Percentiles rank a stretch among this genome's conserved stretches.
Evolutionary conservation across 2,797 vertebrate genomes (phyloP).

Genomic region (Melanotaenia boesemani): DNA sequence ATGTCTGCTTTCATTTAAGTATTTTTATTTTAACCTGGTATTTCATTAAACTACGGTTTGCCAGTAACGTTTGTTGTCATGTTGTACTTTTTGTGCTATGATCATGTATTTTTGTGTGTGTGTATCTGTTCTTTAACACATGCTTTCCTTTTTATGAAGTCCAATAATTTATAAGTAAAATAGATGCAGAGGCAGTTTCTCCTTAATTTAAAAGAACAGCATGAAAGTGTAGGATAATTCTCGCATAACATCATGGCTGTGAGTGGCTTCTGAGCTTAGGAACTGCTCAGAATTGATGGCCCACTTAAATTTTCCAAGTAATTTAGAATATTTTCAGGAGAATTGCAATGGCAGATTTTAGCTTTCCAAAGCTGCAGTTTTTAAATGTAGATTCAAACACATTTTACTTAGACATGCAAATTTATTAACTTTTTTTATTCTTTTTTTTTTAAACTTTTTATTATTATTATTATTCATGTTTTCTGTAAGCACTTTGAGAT

Average conservation of each 20-base stretch:
- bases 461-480: no score
- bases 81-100: conserved; percentile 5
- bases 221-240: not conserved
- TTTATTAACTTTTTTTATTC: no score
- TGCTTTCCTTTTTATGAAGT: not conserved
- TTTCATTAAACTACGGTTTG: conserved; percentile 80
- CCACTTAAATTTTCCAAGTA: not conserved
- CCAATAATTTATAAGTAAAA: not conserved
- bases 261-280: not conserved
- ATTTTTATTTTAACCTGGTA: conserved; percentile 79
- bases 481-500: no score
- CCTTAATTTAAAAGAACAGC: not conserved
- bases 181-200: not conserved
- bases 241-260: not conserved
- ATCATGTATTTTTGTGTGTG: not conserved
- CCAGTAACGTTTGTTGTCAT: conserved; percentile 40
- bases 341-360: no score
- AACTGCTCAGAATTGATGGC: not conserved
- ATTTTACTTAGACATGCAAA: no score
- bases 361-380: no score
- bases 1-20: conserved; percentile 82
- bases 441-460: no score
- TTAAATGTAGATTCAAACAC: no score
- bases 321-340: no score
- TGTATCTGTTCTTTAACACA: not conserved